Conservation (phyloP, 2,113 vertebrate species). For the Galeopterus variegatus region DNA sequence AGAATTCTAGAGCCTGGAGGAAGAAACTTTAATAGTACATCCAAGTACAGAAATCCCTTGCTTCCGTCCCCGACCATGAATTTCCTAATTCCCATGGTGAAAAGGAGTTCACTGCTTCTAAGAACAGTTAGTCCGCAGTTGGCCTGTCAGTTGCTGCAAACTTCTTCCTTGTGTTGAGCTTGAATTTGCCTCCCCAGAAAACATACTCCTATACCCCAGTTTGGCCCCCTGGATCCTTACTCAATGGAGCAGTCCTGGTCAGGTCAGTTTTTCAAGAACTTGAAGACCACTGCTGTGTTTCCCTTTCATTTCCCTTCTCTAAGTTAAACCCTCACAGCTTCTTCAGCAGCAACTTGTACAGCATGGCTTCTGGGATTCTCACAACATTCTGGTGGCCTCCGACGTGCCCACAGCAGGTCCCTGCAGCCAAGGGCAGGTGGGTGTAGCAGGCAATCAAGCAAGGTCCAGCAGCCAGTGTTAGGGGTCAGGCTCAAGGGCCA, state of each 20-base stretch:
- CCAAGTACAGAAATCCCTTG: neutral
- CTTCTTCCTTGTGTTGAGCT: neutral
- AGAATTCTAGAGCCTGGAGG: neutral
- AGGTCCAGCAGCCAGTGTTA: neutral
- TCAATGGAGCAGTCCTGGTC: neutral
- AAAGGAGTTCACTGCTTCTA: neutral
- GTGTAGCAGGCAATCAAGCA: neutral
- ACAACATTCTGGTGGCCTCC: neutral
- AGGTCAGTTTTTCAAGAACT: neutral
- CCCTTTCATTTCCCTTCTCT: neutral
- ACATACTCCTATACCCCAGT: no score
- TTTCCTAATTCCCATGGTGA: neutral
- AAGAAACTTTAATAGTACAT: neutral
- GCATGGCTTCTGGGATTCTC: neutral
- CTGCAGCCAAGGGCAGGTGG: neutral
- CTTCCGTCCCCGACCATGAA: neutral
- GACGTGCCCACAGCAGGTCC: neutral
- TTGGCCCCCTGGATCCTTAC: neutral
- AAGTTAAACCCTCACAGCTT: neutral
- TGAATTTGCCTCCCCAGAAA: neutral
- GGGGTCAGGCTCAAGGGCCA: neutral
- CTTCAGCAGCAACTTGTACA: neutral
- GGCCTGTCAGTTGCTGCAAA: neutral
- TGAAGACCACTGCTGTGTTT: neutral
- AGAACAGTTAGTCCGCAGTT: neutral